Evolutionary conservation across 2,113 vertebrate genomes (phyloP).

Genomic region (Xiphias gladius): DNA sequence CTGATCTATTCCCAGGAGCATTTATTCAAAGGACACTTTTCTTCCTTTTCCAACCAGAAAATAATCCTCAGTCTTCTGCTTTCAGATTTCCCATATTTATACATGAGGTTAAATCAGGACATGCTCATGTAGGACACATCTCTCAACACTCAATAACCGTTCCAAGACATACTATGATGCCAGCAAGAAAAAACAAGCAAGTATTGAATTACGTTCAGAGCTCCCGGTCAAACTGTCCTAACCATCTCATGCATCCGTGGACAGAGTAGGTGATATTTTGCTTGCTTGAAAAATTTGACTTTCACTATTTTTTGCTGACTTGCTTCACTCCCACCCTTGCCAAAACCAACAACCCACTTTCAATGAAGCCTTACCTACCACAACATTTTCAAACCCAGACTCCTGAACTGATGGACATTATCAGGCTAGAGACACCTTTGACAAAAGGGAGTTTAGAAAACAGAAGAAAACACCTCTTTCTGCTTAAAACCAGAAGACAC

Average conservation of each 20-base stretch:
- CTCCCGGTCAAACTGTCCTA: slow-evolving; percentile 36
- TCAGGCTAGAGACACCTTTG: neutral
- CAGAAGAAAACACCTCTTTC: neutral
- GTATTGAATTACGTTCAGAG: slow-evolving; percentile 49
- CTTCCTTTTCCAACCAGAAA: slow-evolving; percentile 45
- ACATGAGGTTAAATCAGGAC: slow-evolving; percentile 38
- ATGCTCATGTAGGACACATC: slow-evolving; percentile 33
- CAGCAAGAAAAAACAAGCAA: slow-evolving; percentile 36
- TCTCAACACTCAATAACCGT: slow-evolving; percentile 18
- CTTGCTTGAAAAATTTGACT: slow-evolving; percentile 22
- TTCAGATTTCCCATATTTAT: slow-evolving; percentile 43
- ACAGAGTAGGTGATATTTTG: slow-evolving; percentile 14
- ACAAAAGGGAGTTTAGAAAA: neutral
- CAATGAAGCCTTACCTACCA: slow-evolving; percentile 6
- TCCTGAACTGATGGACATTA: slow-evolving; percentile 17
- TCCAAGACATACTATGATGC: slow-evolving; percentile 34
- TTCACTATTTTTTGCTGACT: slow-evolving; percentile 29
- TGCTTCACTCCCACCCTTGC: slow-evolving; percentile 3
- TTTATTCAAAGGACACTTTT: slow-evolving; percentile 29
- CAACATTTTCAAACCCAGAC: slow-evolving; percentile 17
- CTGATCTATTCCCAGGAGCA: slow-evolving; percentile 46
- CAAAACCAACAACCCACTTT: slow-evolving; percentile 5
- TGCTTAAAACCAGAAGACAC: neutral
- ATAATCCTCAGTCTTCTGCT: slow-evolving; percentile 28
- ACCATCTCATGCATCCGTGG: slow-evolving; percentile 38